phyloP scores from a whole-genome alignment of 2,113 vertebrate species.

The Polypterus senegalus region DNA sequence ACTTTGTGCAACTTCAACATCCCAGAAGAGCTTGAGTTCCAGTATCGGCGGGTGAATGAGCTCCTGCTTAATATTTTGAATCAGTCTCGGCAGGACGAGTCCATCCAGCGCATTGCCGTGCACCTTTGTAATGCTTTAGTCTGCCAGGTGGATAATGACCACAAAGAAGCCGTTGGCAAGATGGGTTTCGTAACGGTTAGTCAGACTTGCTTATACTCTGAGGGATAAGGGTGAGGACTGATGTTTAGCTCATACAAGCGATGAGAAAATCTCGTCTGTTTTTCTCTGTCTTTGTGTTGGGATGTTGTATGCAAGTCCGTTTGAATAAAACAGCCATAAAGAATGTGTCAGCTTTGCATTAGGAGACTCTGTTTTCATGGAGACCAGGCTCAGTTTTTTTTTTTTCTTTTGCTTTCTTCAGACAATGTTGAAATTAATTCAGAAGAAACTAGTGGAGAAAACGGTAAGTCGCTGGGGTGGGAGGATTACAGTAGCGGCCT shows the following conservation, averaged over 20 bases:
- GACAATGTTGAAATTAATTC: slow-evolving; percentile 95
- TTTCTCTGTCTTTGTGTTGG: not conserved
- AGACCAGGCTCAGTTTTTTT: not conserved
- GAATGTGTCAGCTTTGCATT: too few species aligned
- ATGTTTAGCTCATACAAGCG: too few species aligned
- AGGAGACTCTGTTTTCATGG: too few species aligned
- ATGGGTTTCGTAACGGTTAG: slow-evolving; percentile 96
- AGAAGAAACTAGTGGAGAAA: slow-evolving; percentile 85
- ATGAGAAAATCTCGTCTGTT: not conserved
- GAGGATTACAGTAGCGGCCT: too few species aligned
- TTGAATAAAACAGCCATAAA: too few species aligned
- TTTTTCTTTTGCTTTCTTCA: slow-evolving; percentile 31
- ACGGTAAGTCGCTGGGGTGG: slow-evolving; percentile 55
- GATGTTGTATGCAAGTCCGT: too few species aligned
- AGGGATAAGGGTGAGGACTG: too few species aligned
- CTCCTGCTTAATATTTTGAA: slow-evolving; percentile 88
- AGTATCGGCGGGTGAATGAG: slow-evolving; percentile 86
- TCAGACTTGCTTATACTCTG: not conserved
- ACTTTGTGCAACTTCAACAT: slow-evolving; percentile 97
- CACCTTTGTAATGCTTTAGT: slow-evolving; percentile 93
- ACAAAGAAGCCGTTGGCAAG: slow-evolving; percentile 94
- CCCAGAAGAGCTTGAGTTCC: slow-evolving; percentile 92
- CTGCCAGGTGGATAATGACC: slow-evolving; percentile 96
- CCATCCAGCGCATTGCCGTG: slow-evolving; percentile 92
- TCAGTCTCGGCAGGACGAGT: slow-evolving; percentile 84